Evolutionary conservation across 2,888 invertebrate genomes (phyloP), one percentile per base, ranked within the genome.

Genomic region (Phrixothrix hirtus): DNA sequence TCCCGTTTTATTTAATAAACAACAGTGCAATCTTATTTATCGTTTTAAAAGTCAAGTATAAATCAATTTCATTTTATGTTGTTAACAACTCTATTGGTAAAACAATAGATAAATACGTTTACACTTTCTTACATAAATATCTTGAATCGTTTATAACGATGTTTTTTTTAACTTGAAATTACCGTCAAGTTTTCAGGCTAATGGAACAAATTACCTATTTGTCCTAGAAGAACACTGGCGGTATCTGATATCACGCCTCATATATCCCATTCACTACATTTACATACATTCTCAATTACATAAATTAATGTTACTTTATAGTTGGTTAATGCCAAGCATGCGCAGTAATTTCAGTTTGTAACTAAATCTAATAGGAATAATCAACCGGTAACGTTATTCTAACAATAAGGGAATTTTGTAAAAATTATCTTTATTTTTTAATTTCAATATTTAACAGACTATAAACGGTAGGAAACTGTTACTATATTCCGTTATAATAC

Each of bases 251-350:
- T 48, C 56, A 44, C 56, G 56, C 56, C 56, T 52, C 31, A 34
- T 43, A 16, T 32, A 25, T 52, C 37, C 52, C 52, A 56, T 56
- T 56, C 56, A 56, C 56, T 35, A 37, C 30, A 56, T 56, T 56
- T 52, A 49, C 52, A 56, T 56, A 52, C 17, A 43, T 47, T 47
- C 37, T 32, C 35, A 39, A 51, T 45, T 45, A 36, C 34, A 45
- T 45, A 51, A 44, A 45, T 39, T 29, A 27, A 35, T 48, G 41
- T 14, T 12, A 27, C 35, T 35, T 42, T 35, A 48, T 41, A 48
- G 47, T 47, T 47, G 41, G 48, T 16, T 48, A 41, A 35, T 9
- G 14, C 2, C 2, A 41, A 48, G 48, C 48, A 48, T 48, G 48
- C 48, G 41, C 41, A 14, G n/a, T n/a, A n/a, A n/a, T n/a, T n/a